Percentiles rank a stretch among this genome's conserved stretches.
Evolutionary conservation across 1,140 invertebrate species (phyloP).

Genomic region (Euwallacea fornicatus): DNA sequence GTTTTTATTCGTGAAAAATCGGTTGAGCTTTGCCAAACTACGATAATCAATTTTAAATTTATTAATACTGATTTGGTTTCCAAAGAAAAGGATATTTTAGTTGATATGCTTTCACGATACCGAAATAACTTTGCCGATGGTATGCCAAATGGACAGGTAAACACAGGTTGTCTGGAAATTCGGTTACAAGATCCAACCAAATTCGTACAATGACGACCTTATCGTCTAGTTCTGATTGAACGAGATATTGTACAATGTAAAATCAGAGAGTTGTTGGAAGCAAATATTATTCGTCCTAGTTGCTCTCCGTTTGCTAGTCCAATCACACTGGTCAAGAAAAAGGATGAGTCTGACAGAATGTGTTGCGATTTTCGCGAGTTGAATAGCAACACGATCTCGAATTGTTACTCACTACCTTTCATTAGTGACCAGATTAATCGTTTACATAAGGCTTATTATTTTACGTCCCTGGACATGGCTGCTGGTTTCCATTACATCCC

Average conservation of each 20-base stretch:
- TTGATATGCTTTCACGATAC: no score
- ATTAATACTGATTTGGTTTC: no score
- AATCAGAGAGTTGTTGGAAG: conserved; percentile 8
- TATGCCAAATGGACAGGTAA: conserved; percentile 4
- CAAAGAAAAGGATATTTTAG: no score
- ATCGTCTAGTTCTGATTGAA: conserved; percentile 8
- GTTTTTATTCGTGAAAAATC: background rate
- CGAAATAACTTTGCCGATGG: conserved; percentile 10
- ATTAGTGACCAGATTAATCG: background rate
- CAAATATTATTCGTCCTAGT: no score
- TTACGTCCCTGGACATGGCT: conserved; percentile 44
- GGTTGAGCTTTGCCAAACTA: background rate
- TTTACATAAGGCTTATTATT: conserved; percentile 35
- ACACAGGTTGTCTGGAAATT: conserved; percentile 12
- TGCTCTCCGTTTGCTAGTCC: no score
- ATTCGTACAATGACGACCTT: conserved; percentile 11
- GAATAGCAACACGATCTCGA: conserved; percentile 48
- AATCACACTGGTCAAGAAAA: no score
- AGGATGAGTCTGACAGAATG: no score
- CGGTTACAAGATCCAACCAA: conserved; percentile 13
- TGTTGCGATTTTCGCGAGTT: no score
- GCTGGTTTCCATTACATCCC: no score
- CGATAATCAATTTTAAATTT: no score
- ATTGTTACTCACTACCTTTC: conserved; percentile 53
- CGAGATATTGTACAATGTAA: conserved; percentile 11